Evolutionary conservation across 2,888 invertebrate species (phyloP), one percentile per base, ranked within the genome.

Genomic region (Linnaemya tessellans): DNA sequence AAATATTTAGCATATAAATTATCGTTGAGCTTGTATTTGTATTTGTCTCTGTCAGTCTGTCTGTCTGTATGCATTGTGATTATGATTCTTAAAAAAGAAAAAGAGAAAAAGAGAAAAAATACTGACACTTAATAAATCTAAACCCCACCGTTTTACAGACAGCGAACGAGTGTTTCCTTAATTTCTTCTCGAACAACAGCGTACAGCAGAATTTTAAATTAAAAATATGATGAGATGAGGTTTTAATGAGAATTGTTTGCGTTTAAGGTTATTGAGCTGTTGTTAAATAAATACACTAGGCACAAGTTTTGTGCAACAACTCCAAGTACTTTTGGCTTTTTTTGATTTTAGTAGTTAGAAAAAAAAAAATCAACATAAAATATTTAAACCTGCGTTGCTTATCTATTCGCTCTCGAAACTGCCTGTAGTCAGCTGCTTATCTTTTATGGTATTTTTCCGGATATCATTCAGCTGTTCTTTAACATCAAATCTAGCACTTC

Each of bases 211-310:
- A 77, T 62, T 68, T 71, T 43, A 54, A 46, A 64, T 71, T 22
- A 35, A 80, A 71, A 80, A 65, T 80, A 80, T 65, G 65, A n/a
- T n/a, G 38, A 73, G 38, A 80, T 80, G 54, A 80, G 56, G 46
- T 70, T 49, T 79, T 73, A 80, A 73, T 56, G 64, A 56, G 65
- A 65, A 70, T 54, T 43, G 20, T 58, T 80, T 64, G 62, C 64
- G 71, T 30, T 71, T 56, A 20, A 38, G 62, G 77, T 67, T 30
- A 38, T 68, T 60, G 60, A 38, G 49, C 77, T 77, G 20, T n/a
- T 35, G 30, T 35, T 18, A 22, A 38, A 74, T 60, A 18, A 35
- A 60, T 4, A 22, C 18, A 15, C 11, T 20, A 54, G 0, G 8
- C 20, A 49, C 9, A 22, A 38, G 13, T 13, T 38, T 15, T 49